Evolutionary conservation across 2,888 invertebrate genomes (phyloP).

Genomic region (Rhamnusium bicolor): DNA sequence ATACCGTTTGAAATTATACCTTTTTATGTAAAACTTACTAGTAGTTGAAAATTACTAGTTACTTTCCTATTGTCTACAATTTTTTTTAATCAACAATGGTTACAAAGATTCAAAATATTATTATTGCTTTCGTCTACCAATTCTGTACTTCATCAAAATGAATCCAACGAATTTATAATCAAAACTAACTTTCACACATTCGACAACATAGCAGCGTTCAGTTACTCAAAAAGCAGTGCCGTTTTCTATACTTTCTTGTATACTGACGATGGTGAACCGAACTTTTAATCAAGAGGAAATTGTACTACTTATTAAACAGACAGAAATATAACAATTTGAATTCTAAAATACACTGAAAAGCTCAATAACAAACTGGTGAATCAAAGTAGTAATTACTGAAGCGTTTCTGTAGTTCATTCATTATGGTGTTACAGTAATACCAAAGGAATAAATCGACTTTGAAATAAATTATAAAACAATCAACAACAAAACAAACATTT

Average conservation of each 20-base stretch:
- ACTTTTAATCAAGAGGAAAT: conserved; percentile 1
- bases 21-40: too few relatives aligned
- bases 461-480: background rate
- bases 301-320: conserved; percentile 8
- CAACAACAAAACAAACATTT: background rate
- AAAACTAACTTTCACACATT: background rate
- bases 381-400: conserved; percentile 13
- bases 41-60: too few relatives aligned
- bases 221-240: background rate
- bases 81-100: too few relatives aligned
- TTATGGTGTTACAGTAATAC: conserved; percentile 12
- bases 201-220: background rate
- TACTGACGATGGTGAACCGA: background rate
- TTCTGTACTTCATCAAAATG: too few relatives aligned
- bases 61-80: too few relatives aligned
- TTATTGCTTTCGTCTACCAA: too few relatives aligned
- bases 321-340: conserved; percentile 11
- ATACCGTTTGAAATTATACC: too few relatives aligned
- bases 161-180: too few relatives aligned
- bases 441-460: conserved; percentile 5
- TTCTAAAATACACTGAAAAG: conserved; percentile 22
- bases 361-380: conserved; percentile 8
- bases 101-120: too few relatives aligned
- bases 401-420: conserved; percentile 13
- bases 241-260: background rate